A percentile compares a stretch with the other conserved stretches of the same genome.
Conservation (phyloP, 2,113 vertebrate species). For the Cynoglossus semilaevis region DNA sequence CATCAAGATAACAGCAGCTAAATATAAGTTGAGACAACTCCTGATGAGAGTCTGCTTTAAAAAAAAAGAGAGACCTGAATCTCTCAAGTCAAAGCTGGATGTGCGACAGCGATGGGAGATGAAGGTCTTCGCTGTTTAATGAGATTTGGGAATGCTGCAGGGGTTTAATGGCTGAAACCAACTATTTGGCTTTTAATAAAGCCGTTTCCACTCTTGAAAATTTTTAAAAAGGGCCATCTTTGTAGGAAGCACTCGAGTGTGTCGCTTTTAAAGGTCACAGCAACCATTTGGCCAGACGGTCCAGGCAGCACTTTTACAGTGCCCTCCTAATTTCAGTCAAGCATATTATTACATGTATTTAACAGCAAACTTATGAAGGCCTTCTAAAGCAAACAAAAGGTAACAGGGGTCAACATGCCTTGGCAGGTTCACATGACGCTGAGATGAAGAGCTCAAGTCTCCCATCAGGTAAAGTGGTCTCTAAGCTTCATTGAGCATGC, state of each 20-base stretch:
- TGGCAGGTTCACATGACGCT: neutral
- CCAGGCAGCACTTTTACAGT: neutral
- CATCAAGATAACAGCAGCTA: slow-evolving; percentile 45
- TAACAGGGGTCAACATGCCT: neutral
- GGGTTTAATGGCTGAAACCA: slow-evolving; percentile 37
- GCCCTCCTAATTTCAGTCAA: neutral
- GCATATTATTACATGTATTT: neutral
- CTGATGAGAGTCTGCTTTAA: slow-evolving; percentile 17
- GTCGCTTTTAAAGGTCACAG: slow-evolving; percentile 46
- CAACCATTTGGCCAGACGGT: neutral
- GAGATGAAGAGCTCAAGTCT: slow-evolving; percentile 32
- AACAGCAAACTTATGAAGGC: neutral
- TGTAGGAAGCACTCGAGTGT: neutral
- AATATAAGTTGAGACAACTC: slow-evolving; percentile 22
- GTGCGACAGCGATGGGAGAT: slow-evolving; percentile 1
- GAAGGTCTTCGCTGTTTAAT: slow-evolving; percentile 27
- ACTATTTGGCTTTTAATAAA: slow-evolving; percentile 48
- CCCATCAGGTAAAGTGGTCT: slow-evolving; percentile 44
- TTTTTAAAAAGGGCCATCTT: slow-evolving; percentile 38
- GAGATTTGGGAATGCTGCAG: slow-evolving; percentile 47
- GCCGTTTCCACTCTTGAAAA: slow-evolving; percentile 46
- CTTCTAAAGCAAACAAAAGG: neutral
- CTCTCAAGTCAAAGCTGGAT: slow-evolving; percentile 15
- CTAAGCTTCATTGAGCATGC: slow-evolving; percentile 57
- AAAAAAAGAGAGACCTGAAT: slow-evolving; percentile 4